phyloP scores from a whole-genome alignment of 2,797 vertebrate species.

The Petrocephalus schoutedeni region DNA sequence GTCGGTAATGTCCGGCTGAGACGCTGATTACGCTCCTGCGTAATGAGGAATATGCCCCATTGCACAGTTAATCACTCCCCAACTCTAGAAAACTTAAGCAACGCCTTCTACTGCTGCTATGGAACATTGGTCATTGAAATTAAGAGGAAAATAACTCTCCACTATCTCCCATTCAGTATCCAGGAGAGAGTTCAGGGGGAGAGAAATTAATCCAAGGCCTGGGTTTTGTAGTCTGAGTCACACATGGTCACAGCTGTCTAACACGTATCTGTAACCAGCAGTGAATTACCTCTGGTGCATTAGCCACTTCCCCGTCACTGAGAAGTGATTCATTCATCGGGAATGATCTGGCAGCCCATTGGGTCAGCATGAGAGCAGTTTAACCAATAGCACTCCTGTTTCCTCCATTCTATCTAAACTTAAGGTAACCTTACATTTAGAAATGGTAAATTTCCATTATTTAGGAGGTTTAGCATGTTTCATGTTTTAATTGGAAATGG shows the following conservation, averaged over 20 bases:
- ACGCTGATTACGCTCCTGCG: not conserved
- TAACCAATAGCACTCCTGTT: not conserved
- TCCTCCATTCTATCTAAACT: not conserved
- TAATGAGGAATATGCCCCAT: not conserved
- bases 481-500: not conserved
- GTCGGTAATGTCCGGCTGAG: not conserved
- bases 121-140: not conserved
- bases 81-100: not conserved
- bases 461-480: not conserved
- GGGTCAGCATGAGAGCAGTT: not conserved
- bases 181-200: not conserved
- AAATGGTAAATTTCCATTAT: not conserved
- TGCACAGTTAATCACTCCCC: not conserved
- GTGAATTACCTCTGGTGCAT: not conserved
- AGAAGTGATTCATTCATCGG: not conserved
- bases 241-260: not conserved
- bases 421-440: not conserved
- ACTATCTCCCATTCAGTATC: not conserved
- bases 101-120: not conserved
- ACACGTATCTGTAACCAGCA: not conserved
- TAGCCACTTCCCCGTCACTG: not conserved
- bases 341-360: not conserved
- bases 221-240: not conserved
- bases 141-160: not conserved
- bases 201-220: not conserved